These are phyloP conservation scores for Papilio protenor DNA, from an alignment of 2,888 invertebrate species.

Conservation along the genomic window DNA sequence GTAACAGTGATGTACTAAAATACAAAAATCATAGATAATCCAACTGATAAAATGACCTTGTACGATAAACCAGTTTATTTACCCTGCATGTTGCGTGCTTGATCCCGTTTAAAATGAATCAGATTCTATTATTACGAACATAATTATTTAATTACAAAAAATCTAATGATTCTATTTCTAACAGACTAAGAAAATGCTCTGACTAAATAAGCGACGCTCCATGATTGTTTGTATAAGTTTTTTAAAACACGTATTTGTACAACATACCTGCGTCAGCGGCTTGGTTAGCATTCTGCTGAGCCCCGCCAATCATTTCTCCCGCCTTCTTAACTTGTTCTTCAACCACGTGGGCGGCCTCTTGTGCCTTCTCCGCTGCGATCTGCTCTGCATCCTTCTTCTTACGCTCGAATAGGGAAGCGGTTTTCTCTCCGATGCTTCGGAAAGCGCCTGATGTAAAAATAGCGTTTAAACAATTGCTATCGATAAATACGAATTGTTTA, in stretches of 20 bases:
- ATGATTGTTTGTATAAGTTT: not conserved
- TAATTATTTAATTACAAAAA: not conserved
- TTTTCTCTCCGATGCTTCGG: slow-evolving; percentile 89
- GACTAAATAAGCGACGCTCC: not conserved
- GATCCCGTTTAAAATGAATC: not conserved
- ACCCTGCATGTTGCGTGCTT: slow-evolving; percentile 3
- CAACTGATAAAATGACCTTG: slow-evolving; percentile 28
- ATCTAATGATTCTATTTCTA: not conserved
- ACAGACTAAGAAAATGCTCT: not conserved
- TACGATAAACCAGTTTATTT: slow-evolving; percentile 28
- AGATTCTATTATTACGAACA: not conserved
- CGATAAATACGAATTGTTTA: not conserved
- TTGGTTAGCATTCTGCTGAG: slow-evolving; percentile 82
- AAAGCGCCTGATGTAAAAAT: slow-evolving; percentile 82
- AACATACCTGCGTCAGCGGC: slow-evolving; percentile 74
- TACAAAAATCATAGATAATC: slow-evolving; percentile 33
- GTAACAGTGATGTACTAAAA: slow-evolving; percentile 25
- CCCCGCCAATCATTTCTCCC: slow-evolving; percentile 84
- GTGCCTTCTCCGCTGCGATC: slow-evolving; percentile 85
- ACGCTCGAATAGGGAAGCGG: slow-evolving; percentile 87
- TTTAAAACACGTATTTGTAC: not conserved
- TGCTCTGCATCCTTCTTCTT: slow-evolving; percentile 89
- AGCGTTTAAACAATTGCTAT: not conserved
- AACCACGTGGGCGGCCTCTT: slow-evolving; percentile 85
- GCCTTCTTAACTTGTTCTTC: slow-evolving; percentile 87